Evolutionary conservation across 2,797 vertebrate species (phyloP), one percentile per base, ranked within the genome.

Genomic region (Pseudomugil tenellus): DNA sequence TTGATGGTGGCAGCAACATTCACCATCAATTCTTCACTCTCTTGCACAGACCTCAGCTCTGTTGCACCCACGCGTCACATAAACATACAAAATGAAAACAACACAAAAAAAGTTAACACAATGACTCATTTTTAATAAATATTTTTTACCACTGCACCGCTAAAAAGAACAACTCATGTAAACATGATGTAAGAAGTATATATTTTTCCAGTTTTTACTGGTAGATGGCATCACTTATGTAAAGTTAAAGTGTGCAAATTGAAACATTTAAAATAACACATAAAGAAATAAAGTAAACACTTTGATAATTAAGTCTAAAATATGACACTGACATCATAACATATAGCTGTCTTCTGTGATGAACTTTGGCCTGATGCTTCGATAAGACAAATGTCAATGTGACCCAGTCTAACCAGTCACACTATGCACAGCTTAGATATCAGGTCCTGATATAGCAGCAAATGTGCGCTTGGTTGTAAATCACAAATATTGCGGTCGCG

Each of bases 21-120:
- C 88, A 98, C 93, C 84, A 97, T 77, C 63, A 99, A 84, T 89
- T 98, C 97, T 77, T 97, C 93, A 57, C 94, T 96, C 64, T 95
- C 94, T 28, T 92, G 87, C 5, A 96, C 83, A 14, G 94, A 92
- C 79, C 94, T 95, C 81, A 92, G 84, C 85, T 97, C 97, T 99
- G 91, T 72, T 54, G 83, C 10, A 55, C 58, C 69, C 59, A 78
- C 60, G 58, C 13, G 8, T 23, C 29, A 60, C 57, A 81, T 23
- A 78, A 31, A 70, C 32, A 54, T 19, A 73, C 7, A 76, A 11
- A 55, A 25, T 0, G 43, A 6, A 63, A 31, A 3, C 26, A 32
- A 55, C 3, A 29, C 25, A 49, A 26, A 13, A 41, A 21, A 35
- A 21, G 31, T 13, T 43, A 34, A 59, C 39, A 68, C 49, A 53